Evolutionary conservation across 2,797 vertebrate species (phyloP), one percentile per base, ranked within the genome.

Genomic region (Acipenser oxyrinchus): DNA sequence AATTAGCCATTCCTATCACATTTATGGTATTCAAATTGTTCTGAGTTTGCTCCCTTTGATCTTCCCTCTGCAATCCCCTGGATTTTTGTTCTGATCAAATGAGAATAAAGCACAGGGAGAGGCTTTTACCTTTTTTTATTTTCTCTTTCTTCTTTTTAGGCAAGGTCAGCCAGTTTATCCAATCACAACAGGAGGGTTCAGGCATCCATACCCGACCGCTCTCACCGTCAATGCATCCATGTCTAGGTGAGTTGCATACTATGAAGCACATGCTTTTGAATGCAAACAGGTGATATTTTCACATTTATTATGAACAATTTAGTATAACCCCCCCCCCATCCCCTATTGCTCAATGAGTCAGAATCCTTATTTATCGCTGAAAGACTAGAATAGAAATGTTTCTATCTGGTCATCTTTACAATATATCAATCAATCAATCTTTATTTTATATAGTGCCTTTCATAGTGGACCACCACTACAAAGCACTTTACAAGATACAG

Each of bases 11-110:
- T 89, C 86, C 83, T 88, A 89, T 89, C 87, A 89, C 85, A 98
- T 98, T 98, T 97, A 94, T 94, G 93, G 93, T 94, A 95, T 95
- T 98, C 92, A 96, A 95, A 97, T 99, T 96, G 96, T 96, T 96
- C 92, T 81, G 93, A 93, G 93, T 94, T 96, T 96, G 91, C 89
- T 90, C 80, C 81, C 95, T 99, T 99, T 99, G 95, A 99, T 98
- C 94, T 84, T 87, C 89, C 84, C 92, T 94, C 93, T 93, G 94
- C 93, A 98, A 97, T 98, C 94, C 95, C 95, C 95, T 86, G 94
- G 94, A 97, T 98, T 96, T 97, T 92, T 97, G 94, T 97, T 93
- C 93, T 91, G 93, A 96, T 97, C 95, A 97, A 97, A 96, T 95
- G 92, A 97, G 93, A 97, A 93, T 93, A 94, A 95, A 95, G 93